These are phyloP conservation scores for Fragum whitleyi DNA, from an alignment of 2,888 invertebrate species.

Conservation along the genomic window DNA sequence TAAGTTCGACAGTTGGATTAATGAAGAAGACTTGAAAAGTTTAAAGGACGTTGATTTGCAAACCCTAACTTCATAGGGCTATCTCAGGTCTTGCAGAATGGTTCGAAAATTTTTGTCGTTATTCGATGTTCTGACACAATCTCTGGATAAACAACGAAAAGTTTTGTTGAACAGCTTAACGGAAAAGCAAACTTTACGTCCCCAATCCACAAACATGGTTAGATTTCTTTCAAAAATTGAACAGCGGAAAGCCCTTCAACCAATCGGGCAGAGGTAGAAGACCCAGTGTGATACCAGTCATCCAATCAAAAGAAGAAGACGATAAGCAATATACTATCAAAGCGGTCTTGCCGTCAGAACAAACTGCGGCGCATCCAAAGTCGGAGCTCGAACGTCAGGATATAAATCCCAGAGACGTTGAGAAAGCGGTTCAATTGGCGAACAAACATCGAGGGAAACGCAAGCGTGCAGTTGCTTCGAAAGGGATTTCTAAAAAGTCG, in stretches of 20 bases:
- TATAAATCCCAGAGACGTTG: conserved; percentile 44
- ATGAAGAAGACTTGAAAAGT: conserved; percentile 23
- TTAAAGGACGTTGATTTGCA: conserved; percentile 17
- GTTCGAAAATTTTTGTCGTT: conserved; percentile 8
- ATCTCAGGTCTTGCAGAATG: not conserved
- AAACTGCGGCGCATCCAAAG: conserved; percentile 48
- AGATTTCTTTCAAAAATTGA: conserved; percentile 42
- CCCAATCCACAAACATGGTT: conserved; percentile 61
- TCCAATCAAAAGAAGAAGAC: conserved; percentile 8
- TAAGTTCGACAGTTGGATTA: conserved; percentile 29
- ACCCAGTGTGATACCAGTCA: conserved; percentile 34
- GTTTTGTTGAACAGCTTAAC: not conserved
- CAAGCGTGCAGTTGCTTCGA: not conserved
- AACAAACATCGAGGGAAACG: not conserved
- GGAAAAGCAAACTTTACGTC: conserved; percentile 45
- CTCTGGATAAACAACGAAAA: not conserved
- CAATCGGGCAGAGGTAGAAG: conserved; percentile 44
- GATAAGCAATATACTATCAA: conserved; percentile 34
- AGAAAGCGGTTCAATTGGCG: conserved; percentile 24
- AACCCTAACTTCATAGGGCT: too few species aligned
- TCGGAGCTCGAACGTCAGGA: conserved; percentile 45
- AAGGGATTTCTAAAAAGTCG: conserved; percentile 12
- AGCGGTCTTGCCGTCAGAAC: conserved; percentile 54
- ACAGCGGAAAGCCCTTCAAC: conserved; percentile 28
- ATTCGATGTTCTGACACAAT: not conserved